Evolutionary conservation across 2,888 invertebrate species (phyloP), one percentile per base, ranked within the genome.

Genomic region (Caenorhabditis panamensis): DNA sequence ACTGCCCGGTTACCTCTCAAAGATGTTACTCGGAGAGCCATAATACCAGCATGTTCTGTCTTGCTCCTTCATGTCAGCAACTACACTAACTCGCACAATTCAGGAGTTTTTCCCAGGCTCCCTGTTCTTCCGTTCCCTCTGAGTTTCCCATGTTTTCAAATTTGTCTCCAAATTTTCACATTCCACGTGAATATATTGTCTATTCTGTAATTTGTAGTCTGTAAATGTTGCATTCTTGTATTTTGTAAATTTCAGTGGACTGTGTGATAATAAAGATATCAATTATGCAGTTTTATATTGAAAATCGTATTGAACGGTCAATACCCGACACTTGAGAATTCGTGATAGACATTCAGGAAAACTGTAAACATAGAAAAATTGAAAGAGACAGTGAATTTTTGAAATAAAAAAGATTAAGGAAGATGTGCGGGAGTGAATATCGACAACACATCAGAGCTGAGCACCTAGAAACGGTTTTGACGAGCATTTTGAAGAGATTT

Each of bases 341-440:
- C 44, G 58, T 37, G 18, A 20, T 56, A 53, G 31, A 31, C 41
- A 54, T 61, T 71, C 44, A 16, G 22, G 16, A 58, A 31, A 41
- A 63, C 41, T 41, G 41, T 41, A 13, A 41, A 41, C 41, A 49
- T 26, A 59, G 28, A 59, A 95, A 75, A 54, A 20, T 11, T 51
- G 66, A 18, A 20, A 58, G 20, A 13, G 9, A 6, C 16, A 36
- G n/a, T 26, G 59, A 31, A 20, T 44, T 41, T 20, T 16, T 18
- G 20, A 20, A 37, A 49, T 61, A 16, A 54, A 16, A 28, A 16
- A 26, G 13, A 11, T 41, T 5, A 26, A n/a, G 16, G 20, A 49
- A 18, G 18, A 18, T 58, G 58, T 11, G 54, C 11, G n/a, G n/a
- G n/a, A n/a, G n/a, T n/a, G n/a, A n/a, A n/a, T n/a, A n/a, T n/a